These are phyloP conservation scores for Diarsia mendica DNA, from an alignment of 2,888 invertebrate species.

Conservation along the genomic window DNA sequence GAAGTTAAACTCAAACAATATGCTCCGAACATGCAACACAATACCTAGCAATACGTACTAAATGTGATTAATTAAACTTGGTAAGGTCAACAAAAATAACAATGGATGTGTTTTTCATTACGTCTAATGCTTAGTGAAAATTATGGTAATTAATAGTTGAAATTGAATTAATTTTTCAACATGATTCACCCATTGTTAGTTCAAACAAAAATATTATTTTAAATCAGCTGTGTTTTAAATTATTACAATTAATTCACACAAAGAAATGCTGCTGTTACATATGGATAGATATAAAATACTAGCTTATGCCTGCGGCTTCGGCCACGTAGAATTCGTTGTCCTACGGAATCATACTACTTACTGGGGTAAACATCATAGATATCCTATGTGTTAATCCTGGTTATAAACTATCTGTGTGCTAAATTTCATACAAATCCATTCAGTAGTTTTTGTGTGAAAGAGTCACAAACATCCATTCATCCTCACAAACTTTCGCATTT, in stretches of 20 bases:
- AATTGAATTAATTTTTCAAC: background rate
- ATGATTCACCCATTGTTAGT: background rate
- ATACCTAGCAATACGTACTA: background rate
- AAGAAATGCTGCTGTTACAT: background rate
- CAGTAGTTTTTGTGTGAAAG: too few species aligned
- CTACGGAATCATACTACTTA: too few species aligned
- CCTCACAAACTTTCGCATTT: too few species aligned
- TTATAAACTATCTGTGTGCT: too few species aligned
- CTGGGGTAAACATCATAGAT: too few species aligned
- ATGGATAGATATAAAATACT: too few species aligned
- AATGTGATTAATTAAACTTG: constrained; percentile 19
- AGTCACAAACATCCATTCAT: too few species aligned
- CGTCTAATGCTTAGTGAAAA: background rate
- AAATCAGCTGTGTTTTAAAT: background rate
- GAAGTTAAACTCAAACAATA: constrained; percentile 16
- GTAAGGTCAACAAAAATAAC: background rate
- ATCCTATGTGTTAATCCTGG: too few species aligned
- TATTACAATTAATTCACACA: background rate
- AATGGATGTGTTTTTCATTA: background rate
- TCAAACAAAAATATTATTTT: background rate
- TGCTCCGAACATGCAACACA: background rate
- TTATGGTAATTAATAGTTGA: background rate
- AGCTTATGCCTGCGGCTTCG: too few species aligned
- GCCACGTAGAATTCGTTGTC: too few species aligned
- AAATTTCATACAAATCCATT: too few species aligned